Evolutionary conservation across 23 tunicate genomes (phyloP).

Genomic region (Styela plicata): DNA sequence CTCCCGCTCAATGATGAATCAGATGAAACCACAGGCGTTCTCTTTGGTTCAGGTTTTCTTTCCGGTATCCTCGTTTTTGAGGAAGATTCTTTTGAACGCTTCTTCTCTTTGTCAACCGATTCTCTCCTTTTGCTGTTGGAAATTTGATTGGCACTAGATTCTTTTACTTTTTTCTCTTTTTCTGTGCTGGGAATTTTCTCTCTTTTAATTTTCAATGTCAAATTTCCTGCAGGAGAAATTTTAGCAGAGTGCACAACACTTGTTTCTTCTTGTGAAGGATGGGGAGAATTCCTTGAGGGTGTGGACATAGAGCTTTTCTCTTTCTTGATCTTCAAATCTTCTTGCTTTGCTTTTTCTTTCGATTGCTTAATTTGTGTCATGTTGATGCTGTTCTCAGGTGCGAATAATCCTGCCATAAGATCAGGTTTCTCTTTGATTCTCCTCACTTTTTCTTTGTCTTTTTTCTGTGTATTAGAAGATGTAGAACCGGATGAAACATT

Average conservation of each 20-base stretch:
- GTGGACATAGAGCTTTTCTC: constrained; percentile 21
- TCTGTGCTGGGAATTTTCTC: not conserved
- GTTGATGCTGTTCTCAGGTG: constrained; percentile 26
- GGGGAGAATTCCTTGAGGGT: not conserved
- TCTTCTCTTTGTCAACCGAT: not conserved
- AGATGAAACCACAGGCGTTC: not conserved
- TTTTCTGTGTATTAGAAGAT: not conserved
- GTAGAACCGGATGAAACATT: not conserved
- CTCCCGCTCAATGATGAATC: constrained; percentile 51
- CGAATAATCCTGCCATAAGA: constrained; percentile 20
- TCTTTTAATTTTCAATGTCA: constrained; percentile 28
- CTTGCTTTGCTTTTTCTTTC: constrained; percentile 24
- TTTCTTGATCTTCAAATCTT: constrained; percentile 26
- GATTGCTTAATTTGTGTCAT: constrained; percentile 44
- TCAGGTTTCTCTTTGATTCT: constrained; percentile 16
- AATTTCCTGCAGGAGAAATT: not conserved
- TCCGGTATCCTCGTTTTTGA: constrained; percentile 7
- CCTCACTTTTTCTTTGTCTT: constrained; percentile 15
- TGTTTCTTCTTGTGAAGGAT: constrained; percentile 3
- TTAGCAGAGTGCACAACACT: not conserved
- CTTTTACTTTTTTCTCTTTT: not conserved
- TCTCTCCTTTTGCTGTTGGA: not conserved
- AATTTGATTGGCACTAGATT: not conserved
- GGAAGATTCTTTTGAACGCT: not conserved
- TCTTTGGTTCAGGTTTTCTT: not conserved